phyloP scores from a whole-genome alignment of 2,113 vertebrate species.

The Mastomys natalensis region DNA sequence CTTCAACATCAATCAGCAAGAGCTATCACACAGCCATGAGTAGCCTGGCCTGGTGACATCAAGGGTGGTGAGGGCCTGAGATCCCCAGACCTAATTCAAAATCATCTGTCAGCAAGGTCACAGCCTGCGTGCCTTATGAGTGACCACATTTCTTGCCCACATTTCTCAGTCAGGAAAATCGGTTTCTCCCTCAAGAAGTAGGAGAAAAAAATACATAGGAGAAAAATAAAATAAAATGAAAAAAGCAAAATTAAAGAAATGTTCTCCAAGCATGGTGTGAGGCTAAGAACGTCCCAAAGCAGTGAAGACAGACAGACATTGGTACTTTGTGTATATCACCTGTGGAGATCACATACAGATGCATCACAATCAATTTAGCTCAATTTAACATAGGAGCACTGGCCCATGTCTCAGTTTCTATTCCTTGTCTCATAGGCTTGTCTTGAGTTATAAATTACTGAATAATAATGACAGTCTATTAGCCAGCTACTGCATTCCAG shows the following conservation, averaged over 20 bases:
- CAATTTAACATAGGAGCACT: not conserved
- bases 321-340: not conserved
- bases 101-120: not conserved
- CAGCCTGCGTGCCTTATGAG: not conserved
- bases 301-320: not conserved
- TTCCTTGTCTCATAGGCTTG: not conserved
- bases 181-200: not conserved
- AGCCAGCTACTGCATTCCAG: not conserved
- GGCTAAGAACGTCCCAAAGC: not conserved
- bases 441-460: conserved; percentile 24
- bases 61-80: not conserved
- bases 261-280: not conserved
- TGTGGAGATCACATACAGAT: not conserved
- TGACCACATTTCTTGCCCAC: not conserved
- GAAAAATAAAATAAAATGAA: not conserved
- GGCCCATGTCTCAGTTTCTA: conserved; percentile 1
- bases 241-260: not conserved
- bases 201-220: not conserved
- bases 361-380: not conserved
- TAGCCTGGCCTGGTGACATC: not conserved
- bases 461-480: not conserved
- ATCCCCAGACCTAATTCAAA: not conserved
- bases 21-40: not conserved
- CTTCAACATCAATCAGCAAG: not conserved
- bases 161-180: not conserved